These are phyloP conservation scores for Talpa occidentalis DNA, from an alignment of 2,113 vertebrate genomes.

Conservation along the genomic window DNA sequence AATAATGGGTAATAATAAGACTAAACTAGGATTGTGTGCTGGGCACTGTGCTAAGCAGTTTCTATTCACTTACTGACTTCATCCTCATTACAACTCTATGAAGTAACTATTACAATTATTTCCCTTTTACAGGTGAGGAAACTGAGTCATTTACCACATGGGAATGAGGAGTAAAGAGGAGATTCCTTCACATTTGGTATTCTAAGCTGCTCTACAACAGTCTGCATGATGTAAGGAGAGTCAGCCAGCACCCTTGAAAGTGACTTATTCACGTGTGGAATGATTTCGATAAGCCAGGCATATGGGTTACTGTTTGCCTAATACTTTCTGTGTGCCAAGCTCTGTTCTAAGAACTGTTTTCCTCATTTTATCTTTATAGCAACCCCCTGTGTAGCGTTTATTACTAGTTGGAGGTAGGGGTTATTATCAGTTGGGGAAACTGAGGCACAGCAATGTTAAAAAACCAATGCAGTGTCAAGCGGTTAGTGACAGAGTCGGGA, in stretches of 20 bases:
- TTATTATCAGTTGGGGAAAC: background rate
- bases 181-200: background rate
- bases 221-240: background rate
- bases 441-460: background rate
- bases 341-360: background rate
- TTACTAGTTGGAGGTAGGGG: too few species aligned
- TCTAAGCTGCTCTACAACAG: background rate
- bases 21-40: background rate
- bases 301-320: background rate
- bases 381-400: background rate
- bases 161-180: background rate
- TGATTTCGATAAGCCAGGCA: background rate
- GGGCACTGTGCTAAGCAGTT: background rate
- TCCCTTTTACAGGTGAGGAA: background rate
- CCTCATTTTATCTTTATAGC: background rate
- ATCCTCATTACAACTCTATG: background rate
- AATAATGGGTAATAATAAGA: background rate
- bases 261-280: background rate
- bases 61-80: background rate
- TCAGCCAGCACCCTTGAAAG: rapidly evolving
- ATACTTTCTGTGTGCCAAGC: background rate
- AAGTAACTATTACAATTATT: background rate
- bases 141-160: background rate
- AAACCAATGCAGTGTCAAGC: background rate
- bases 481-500: background rate